phyloP scores from a whole-genome alignment of 2,113 vertebrate species.

The Gavia stellata region DNA sequence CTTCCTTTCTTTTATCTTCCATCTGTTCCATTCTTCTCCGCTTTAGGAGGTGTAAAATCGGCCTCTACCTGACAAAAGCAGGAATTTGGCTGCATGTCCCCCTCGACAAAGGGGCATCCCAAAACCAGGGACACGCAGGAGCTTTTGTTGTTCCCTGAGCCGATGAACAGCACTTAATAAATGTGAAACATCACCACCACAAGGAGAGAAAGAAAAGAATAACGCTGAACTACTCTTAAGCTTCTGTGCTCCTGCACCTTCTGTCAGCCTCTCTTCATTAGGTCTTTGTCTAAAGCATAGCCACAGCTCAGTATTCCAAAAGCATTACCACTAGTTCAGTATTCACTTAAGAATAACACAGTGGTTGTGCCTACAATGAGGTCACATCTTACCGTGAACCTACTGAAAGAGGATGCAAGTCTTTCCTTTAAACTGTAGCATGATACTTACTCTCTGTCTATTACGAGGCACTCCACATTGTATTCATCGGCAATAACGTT shows the following conservation, averaged over 20 bases:
- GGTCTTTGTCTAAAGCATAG: neutral
- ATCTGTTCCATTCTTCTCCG: neutral
- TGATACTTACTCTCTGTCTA: constrained; percentile 90
- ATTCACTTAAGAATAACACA: neutral
- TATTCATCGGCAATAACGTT: constrained; percentile 88
- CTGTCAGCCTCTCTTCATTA: neutral
- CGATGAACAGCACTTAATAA: neutral
- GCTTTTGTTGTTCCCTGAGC: neutral
- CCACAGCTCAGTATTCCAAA: neutral
- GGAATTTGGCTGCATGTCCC: neutral
- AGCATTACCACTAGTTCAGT: neutral
- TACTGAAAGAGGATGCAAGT: neutral
- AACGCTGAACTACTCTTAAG: neutral
- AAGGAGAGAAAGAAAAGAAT: neutral
- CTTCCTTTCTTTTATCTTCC: neutral
- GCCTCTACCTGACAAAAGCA: neutral
- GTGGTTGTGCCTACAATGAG: neutral
- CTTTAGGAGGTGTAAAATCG: neutral
- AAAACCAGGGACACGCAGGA: neutral
- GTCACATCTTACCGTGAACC: too few relatives aligned
- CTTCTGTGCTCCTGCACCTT: neutral
- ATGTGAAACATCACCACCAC: neutral
- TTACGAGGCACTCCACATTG: constrained; percentile 86
- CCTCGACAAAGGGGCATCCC: neutral
- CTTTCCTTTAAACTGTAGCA: neutral